phyloP scores from a whole-genome alignment of 2,888 invertebrate species.

The Eristalinus sepulchralis region DNA sequence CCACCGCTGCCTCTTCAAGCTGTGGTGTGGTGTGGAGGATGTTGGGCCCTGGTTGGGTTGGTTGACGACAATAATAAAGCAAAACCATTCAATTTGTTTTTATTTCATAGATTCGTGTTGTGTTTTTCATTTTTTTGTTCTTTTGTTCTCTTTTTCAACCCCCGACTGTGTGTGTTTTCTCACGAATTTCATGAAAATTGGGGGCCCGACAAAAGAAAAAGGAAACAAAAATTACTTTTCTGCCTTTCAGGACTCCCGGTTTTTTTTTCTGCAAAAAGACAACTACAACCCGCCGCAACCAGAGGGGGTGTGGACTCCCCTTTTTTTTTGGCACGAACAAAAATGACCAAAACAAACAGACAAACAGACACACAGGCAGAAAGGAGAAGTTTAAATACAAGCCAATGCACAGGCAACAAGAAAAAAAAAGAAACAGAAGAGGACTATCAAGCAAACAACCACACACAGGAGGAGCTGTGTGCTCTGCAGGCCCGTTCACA shows the following conservation, averaged over 20 bases:
- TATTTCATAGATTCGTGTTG: constrained; percentile 6
- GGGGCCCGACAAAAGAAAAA: not conserved
- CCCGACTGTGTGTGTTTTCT: constrained; percentile 29
- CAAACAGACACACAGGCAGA: constrained; percentile 29
- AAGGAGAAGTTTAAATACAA: constrained; percentile 20
- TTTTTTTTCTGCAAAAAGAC: constrained; percentile 9
- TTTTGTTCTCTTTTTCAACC: not conserved
- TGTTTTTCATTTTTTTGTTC: not conserved
- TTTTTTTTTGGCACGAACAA: constrained; percentile 40
- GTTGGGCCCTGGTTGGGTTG: not conserved
- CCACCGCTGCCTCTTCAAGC: too few species aligned
- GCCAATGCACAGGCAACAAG: not conserved
- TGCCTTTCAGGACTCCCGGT: too few species aligned
- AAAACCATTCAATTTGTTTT: constrained; percentile 56
- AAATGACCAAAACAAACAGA: constrained; percentile 67
- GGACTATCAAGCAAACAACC: constrained; percentile 49
- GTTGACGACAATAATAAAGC: constrained; percentile 51
- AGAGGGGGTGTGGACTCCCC: constrained; percentile 29
- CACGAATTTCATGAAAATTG: constrained; percentile 49
- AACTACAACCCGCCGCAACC: constrained; percentile 34
- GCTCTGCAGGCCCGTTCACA: not conserved
- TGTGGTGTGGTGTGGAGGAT: not conserved
- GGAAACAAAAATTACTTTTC: constrained; percentile 17
- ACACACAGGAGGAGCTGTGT: not conserved
- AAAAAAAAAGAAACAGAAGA: constrained; percentile 1